Conservation (phyloP, 2,888 invertebrate species). For the Hemithea aestivaria region DNA sequence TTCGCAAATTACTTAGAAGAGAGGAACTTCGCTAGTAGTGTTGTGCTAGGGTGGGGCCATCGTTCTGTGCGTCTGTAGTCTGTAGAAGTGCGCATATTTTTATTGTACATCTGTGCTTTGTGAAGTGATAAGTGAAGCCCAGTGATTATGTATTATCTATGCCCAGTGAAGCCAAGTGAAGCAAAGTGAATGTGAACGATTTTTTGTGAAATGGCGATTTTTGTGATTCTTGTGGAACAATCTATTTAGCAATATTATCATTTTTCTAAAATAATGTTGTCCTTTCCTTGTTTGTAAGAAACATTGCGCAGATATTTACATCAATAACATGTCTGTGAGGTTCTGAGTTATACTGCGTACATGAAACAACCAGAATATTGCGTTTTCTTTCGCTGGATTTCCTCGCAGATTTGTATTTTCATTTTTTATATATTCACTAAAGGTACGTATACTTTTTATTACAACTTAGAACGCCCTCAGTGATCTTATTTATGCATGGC, state of each 20-base stretch:
- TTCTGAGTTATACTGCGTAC: conserved; percentile 15
- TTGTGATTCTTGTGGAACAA: conserved; percentile 59
- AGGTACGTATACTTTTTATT: conserved; percentile 13
- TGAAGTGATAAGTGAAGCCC: too few species aligned
- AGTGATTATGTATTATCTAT: too few species aligned
- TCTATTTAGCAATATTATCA: conserved; percentile 35
- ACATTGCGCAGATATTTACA: conserved; percentile 4
- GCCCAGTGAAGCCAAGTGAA: too few species aligned
- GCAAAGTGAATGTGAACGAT: conserved; percentile 21
- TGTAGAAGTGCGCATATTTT: too few species aligned
- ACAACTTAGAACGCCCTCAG: background rate
- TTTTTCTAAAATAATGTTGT: conserved; percentile 29
- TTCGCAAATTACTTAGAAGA: too few species aligned
- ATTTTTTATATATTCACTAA: conserved; percentile 7
- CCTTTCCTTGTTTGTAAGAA: conserved; percentile 16
- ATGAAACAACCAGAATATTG: conserved; percentile 18
- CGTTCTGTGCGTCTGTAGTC: too few species aligned
- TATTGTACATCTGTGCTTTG: too few species aligned
- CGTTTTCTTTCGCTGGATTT: conserved; percentile 22
- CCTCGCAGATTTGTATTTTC: conserved; percentile 16
- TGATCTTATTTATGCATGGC: background rate
- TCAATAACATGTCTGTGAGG: conserved; percentile 16
- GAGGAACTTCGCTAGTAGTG: too few species aligned
- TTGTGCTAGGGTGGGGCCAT: too few species aligned
- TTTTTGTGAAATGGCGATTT: conserved; percentile 72